Conservation (phyloP, 2,888 invertebrate species). For the Macaria liturata region DNA sequence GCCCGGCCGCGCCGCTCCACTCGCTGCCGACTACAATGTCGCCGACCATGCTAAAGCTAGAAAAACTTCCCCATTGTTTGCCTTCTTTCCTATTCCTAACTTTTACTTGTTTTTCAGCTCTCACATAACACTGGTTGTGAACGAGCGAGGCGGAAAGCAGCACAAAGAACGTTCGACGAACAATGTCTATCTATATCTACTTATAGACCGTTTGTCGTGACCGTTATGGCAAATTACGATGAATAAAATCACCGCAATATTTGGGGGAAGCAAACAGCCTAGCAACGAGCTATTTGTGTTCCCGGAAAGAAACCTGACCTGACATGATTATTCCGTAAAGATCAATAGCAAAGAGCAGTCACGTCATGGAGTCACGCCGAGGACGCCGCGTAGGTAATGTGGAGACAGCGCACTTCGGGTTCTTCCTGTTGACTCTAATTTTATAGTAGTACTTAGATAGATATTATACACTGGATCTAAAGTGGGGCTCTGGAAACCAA, state of each 20-base stretch:
- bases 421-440: neutral
- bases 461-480: no score
- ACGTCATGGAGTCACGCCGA: constrained; percentile 41
- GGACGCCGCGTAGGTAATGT: constrained; percentile 29
- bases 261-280: constrained; percentile 12
- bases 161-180: no score
- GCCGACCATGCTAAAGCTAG: constrained; percentile 62
- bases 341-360: constrained; percentile 42
- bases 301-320: constrained; percentile 25
- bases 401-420: constrained; percentile 28
- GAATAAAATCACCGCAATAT: constrained; percentile 2
- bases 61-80: constrained; percentile 67
- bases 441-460: no score
- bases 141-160: constrained; percentile 37
- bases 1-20: constrained; percentile 50
- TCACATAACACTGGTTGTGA: constrained; percentile 47
- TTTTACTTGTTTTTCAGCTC: constrained; percentile 62
- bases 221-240: constrained; percentile 8
- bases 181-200: no score
- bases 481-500: no score
- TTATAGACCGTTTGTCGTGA: neutral
- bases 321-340: constrained; percentile 29
- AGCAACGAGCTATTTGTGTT: constrained; percentile 23
- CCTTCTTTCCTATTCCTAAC: constrained; percentile 64
- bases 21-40: constrained; percentile 65